Evolutionary conservation across 2,113 vertebrate species (phyloP).

Genomic region (Lepus americanus): DNA sequence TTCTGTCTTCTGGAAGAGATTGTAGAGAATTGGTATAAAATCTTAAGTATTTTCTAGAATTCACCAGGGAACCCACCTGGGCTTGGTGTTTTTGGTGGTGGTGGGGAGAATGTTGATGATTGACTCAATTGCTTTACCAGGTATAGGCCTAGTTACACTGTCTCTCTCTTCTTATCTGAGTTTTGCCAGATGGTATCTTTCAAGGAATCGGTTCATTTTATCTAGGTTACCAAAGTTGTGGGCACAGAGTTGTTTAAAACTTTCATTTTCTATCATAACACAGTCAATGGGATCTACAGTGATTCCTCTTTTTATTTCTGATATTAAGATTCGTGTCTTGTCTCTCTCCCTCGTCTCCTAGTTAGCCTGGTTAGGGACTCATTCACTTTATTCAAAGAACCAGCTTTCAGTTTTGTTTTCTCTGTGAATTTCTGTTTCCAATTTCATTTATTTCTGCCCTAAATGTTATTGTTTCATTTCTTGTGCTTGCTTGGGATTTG

Average conservation of each 20-base stretch:
- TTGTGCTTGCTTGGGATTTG: neutral
- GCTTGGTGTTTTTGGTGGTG: neutral
- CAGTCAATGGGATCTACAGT: neutral
- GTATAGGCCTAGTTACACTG: neutral
- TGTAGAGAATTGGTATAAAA: neutral
- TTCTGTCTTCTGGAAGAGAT: neutral
- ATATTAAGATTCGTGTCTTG: neutral
- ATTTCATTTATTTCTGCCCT: no score
- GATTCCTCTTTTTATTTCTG: neutral
- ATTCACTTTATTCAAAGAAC: neutral
- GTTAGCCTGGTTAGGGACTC: neutral
- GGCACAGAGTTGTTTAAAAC: neutral
- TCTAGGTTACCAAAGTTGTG: neutral
- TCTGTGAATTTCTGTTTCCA: no score
- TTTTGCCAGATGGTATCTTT: neutral
- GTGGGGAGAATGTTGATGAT: neutral
- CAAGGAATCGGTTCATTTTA: neutral
- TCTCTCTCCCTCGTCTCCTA: neutral
- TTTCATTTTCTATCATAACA: neutral
- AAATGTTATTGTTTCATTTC: neutral
- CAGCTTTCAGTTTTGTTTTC: no score
- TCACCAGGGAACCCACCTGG: neutral
- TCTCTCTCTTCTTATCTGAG: slow-evolving; percentile 26
- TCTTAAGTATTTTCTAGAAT: slow-evolving; percentile 35
- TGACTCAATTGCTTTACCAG: neutral